A percentile compares a stretch with the other conserved stretches of the same genome.
phyloP scores from a whole-genome alignment of 2,113 vertebrate genomes.

The Hypanus sabinus region DNA sequence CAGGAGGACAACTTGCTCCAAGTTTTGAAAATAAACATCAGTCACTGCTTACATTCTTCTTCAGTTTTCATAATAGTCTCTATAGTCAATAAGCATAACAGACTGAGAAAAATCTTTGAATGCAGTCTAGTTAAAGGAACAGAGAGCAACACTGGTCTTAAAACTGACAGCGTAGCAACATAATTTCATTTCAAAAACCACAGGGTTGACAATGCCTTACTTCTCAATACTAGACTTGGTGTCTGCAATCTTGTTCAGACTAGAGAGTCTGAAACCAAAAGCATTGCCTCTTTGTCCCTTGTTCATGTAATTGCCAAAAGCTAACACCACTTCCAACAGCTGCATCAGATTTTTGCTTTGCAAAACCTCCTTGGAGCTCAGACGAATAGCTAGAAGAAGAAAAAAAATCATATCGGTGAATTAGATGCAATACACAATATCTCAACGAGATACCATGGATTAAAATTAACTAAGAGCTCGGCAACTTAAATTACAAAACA shows the following conservation, averaged over 20 bases:
- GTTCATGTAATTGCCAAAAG: conserved; percentile 98
- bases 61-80: background rate
- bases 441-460: background rate
- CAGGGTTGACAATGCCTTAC: conserved; percentile 57
- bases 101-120: background rate
- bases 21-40: background rate
- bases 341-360: conserved; percentile 82
- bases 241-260: conserved; percentile 95
- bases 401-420: background rate
- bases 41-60: background rate
- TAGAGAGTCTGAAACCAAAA: conserved; percentile 92
- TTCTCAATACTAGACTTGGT: conserved; percentile 99
- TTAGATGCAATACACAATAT: background rate
- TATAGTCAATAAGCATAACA: background rate
- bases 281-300: conserved; percentile 96
- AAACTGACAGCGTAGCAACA: background rate
- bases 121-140: background rate
- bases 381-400: conserved; percentile 66
- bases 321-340: conserved; percentile 90
- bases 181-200: background rate
- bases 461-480: background rate
- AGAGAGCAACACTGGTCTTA: background rate
- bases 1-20: background rate
- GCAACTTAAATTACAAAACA: background rate
- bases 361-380: conserved; percentile 81